phyloP scores from a whole-genome alignment of 2,797 vertebrate species.

The Synaphobranchus kaupii region DNA sequence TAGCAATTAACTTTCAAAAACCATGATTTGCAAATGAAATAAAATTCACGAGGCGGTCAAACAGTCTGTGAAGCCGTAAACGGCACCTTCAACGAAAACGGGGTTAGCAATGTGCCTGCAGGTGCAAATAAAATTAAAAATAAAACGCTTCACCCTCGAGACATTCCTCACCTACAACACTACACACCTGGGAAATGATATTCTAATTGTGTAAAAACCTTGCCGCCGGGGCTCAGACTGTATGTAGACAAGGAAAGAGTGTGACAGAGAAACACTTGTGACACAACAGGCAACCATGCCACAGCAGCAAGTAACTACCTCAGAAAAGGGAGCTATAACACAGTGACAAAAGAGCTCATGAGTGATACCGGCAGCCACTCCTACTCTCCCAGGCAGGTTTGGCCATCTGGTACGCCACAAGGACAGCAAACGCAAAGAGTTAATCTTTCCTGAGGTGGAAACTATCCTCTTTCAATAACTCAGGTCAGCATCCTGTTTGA shows the following conservation, averaged over 20 bases:
- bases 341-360: slow-evolving; percentile 28
- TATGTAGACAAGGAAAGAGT: slow-evolving; percentile 39
- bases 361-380: slow-evolving; percentile 30
- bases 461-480: slow-evolving; percentile 18
- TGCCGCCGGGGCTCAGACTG: neutral
- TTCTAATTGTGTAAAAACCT: neutral
- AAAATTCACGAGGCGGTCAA: neutral
- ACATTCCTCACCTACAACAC: neutral
- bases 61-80: neutral
- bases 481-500: slow-evolving; percentile 50
- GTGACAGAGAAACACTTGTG: slow-evolving; percentile 38
- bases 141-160: neutral
- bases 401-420: slow-evolving; percentile 22
- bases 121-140: neutral
- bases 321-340: neutral
- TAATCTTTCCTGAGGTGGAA: slow-evolving; percentile 31
- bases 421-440: slow-evolving; percentile 37
- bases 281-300: slow-evolving; percentile 9
- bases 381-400: slow-evolving; percentile 38
- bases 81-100: neutral
- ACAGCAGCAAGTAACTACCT: slow-evolving; percentile 11
- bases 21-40: slow-evolving; percentile 33
- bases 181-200: neutral
- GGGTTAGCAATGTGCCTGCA: neutral
- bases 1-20: slow-evolving; percentile 28